Evolutionary conservation across 1,140 invertebrate species (phyloP).

Genomic region (Phthorimaea operculella): DNA sequence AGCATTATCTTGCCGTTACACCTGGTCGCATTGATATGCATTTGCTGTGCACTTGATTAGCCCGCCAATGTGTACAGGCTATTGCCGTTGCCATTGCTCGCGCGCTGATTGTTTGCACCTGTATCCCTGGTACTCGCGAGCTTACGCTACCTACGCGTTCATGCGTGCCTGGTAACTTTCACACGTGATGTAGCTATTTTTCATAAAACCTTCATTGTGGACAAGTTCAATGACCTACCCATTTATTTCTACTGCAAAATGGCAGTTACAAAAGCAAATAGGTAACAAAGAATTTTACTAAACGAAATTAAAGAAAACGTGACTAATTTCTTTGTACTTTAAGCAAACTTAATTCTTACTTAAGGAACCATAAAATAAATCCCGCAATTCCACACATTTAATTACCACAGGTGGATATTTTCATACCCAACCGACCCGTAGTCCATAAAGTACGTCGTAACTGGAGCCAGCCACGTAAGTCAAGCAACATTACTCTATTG

Average conservation of each 20-base stretch:
- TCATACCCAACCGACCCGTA: not conserved
- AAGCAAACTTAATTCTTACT: too few species aligned
- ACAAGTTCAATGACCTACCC: too few species aligned
- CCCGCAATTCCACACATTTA: not conserved
- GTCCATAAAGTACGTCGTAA: not conserved
- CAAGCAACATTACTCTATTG: not conserved
- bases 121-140: not conserved
- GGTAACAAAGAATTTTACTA: too few species aligned
- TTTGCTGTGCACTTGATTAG: slow-evolving; percentile 45
- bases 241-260: too few species aligned
- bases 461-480: not conserved
- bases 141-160: not conserved
- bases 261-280: too few species aligned
- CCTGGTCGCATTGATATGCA: slow-evolving; percentile 51
- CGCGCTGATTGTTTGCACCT: slow-evolving; percentile 1
- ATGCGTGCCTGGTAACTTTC: too few species aligned
- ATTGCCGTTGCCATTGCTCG: not conserved
- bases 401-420: not conserved
- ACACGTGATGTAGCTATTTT: too few species aligned
- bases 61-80: slow-evolving; percentile 10
- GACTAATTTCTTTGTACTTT: too few species aligned
- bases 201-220: too few species aligned
- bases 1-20: slow-evolving; percentile 42
- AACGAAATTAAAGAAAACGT: too few species aligned
- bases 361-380: not conserved